phyloP scores from a whole-genome alignment of 64 coral and sea anemone species.

The Montipora efflorescens region DNA sequence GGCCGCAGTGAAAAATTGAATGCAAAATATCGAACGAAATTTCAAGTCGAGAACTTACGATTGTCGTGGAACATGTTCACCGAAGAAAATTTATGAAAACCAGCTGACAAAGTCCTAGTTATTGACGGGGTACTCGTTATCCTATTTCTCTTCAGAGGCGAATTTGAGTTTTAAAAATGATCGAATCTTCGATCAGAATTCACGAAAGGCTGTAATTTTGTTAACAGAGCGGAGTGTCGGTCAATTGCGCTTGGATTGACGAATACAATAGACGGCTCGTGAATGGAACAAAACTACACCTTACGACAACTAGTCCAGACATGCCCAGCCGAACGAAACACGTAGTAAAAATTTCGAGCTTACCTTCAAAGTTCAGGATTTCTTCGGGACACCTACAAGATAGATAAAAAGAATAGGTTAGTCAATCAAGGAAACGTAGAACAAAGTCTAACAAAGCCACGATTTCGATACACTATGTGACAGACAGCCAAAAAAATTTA shows the following conservation, averaged over 20 bases:
- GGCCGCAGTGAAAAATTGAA: neutral
- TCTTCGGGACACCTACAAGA: neutral
- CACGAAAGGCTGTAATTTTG: neutral
- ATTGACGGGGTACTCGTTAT: neutral
- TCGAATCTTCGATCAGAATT: neutral
- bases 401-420: neutral
- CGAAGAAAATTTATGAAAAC: neutral
- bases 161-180: neutral
- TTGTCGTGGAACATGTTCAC: neutral
- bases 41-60: neutral
- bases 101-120: slow-evolving; percentile 5
- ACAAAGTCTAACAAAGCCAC: neutral
- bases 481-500: slow-evolving; percentile 31
- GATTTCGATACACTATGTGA: neutral
- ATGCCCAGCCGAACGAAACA: neutral
- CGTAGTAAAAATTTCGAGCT: slow-evolving; percentile 11
- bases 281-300: slow-evolving; percentile 15
- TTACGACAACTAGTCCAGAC: neutral
- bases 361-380: slow-evolving; percentile 17
- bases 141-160: neutral
- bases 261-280: slow-evolving; percentile 18
- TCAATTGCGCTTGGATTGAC: neutral
- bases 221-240: neutral
- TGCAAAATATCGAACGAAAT: neutral
- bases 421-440: neutral